These are phyloP conservation scores for Florisuga fusca DNA, from an alignment of 2,797 vertebrate species.

Conservation along the genomic window DNA sequence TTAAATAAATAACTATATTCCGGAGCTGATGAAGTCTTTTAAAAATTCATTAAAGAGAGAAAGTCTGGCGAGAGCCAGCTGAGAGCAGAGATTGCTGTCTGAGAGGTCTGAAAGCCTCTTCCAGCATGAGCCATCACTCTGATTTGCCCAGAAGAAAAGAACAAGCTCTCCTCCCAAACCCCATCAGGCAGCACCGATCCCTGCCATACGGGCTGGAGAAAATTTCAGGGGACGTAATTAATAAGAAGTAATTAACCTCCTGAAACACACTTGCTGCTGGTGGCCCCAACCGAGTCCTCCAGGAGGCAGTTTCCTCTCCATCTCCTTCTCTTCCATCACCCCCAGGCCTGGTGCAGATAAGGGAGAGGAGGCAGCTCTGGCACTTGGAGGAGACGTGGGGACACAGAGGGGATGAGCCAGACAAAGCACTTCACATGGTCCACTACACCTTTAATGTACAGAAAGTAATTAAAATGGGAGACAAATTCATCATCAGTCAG, in stretches of 20 bases:
- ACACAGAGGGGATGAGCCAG: background rate
- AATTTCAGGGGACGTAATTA: conserved; percentile 28
- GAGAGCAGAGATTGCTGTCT: background rate
- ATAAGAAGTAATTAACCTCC: conserved; percentile 49
- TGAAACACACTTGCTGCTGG: background rate
- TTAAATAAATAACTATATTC: background rate
- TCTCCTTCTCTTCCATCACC: background rate
- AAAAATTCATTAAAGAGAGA: conserved; percentile 21
- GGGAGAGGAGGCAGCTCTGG: background rate
- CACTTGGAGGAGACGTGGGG: background rate
- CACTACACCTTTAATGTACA: conserved; percentile 42
- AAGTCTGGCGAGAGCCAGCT: background rate
- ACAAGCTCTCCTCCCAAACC: background rate
- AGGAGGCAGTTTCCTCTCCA: background rate
- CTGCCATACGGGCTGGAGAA: background rate
- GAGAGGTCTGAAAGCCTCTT: background rate
- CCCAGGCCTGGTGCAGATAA: background rate
- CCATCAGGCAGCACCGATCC: background rate
- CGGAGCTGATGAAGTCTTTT: background rate
- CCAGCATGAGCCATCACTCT: background rate
- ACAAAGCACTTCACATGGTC: conserved; percentile 44
- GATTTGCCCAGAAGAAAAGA: background rate
- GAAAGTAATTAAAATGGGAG: conserved; percentile 71
- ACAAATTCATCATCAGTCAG: conserved; percentile 41
- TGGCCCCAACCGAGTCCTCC: background rate